phyloP scores from a whole-genome alignment of 2,888 invertebrate genomes.

The Phorcus lineatus region DNA sequence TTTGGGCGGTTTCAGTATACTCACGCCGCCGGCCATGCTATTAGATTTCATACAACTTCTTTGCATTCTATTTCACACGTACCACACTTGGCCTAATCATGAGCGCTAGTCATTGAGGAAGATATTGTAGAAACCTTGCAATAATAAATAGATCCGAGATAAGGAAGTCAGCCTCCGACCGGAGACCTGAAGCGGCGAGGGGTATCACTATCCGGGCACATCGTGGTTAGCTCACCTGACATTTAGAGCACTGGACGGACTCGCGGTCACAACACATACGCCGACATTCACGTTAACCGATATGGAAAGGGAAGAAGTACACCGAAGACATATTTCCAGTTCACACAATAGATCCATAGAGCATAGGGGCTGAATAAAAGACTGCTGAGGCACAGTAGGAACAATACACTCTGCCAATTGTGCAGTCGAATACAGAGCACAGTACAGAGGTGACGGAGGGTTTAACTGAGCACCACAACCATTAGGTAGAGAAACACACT shows the following conservation, averaged over 20 bases:
- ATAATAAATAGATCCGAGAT: not conserved
- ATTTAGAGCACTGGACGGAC: no score
- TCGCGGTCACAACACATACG: not conserved
- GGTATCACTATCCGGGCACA: not conserved
- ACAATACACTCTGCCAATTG: no score
- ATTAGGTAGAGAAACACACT: not conserved
- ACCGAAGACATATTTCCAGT: not conserved
- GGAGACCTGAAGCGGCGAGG: not conserved
- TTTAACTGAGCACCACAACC: not conserved
- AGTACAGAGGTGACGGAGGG: not conserved
- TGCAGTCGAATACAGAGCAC: no score
- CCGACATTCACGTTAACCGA: not conserved
- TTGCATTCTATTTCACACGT: slow-evolving; percentile 28
- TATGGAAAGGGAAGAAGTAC: not conserved
- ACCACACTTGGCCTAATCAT: not conserved
- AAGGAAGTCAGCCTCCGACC: not conserved
- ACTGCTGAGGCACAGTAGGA: no score
- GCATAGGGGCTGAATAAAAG: not conserved
- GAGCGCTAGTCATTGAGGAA: slow-evolving; percentile 5
- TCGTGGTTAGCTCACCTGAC: not conserved
- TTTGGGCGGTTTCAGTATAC: slow-evolving; percentile 59
- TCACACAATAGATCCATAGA: slow-evolving; percentile 13
- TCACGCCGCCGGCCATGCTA: slow-evolving; percentile 26
- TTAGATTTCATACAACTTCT: slow-evolving; percentile 26
- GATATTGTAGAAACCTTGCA: not conserved